Percentiles rank a stretch among this genome's conserved stretches.
These are phyloP conservation scores for Amphipyra berbera DNA, from an alignment of 2,888 invertebrate genomes.

Conservation along the genomic window DNA sequence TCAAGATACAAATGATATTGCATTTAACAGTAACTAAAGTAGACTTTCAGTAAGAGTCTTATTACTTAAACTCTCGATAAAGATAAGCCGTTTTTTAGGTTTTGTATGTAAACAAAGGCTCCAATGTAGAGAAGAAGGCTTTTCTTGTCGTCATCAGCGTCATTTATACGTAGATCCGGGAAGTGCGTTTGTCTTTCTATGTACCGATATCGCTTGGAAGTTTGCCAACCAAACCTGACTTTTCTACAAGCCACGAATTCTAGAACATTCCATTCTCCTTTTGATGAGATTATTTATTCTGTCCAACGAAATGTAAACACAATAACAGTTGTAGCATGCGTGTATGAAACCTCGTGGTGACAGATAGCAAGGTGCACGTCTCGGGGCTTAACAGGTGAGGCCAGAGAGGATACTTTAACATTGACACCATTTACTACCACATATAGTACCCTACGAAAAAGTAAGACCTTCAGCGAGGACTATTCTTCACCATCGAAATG, in stretches of 20 bases:
- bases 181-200: conserved; percentile 33
- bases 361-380: conserved; percentile 18
- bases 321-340: conserved; percentile 19
- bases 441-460: conserved; percentile 19
- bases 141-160: conserved; percentile 25
- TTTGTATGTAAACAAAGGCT: conserved; percentile 10
- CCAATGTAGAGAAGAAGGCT: conserved; percentile 18
- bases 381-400: conserved; percentile 38
- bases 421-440: conserved; percentile 49
- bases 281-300: conserved; percentile 32
- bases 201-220: conserved; percentile 42
- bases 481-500: not conserved
- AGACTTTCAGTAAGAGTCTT: not conserved
- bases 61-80: not conserved
- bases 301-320: conserved; percentile 33
- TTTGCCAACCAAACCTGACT: conserved; percentile 36
- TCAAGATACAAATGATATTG: not conserved
- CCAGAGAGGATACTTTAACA: conserved; percentile 49
- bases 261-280: conserved; percentile 42
- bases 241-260: conserved; percentile 36
- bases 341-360: conserved; percentile 26
- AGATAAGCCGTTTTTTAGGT: conserved; percentile 22
- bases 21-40: not conserved
- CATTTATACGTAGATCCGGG: conserved; percentile 26
- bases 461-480: conserved; percentile 21